Evolutionary conservation across 2,113 vertebrate genomes (phyloP).

Genomic region (Malurus alboscapulatus): DNA sequence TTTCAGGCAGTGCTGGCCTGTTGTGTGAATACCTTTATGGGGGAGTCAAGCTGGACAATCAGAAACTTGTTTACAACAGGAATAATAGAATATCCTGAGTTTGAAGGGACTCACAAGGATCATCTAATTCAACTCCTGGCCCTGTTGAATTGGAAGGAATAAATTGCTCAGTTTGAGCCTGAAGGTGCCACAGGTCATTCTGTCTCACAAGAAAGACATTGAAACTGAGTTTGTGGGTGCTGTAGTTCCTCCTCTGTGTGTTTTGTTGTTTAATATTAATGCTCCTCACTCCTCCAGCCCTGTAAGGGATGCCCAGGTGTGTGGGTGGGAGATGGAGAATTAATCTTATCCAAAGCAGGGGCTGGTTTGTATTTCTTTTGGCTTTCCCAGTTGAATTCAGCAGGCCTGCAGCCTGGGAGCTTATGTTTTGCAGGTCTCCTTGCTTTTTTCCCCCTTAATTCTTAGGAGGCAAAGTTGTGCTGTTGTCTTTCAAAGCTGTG

Average conservation of each 20-base stretch:
- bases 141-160: not conserved
- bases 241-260: not conserved
- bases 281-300: not conserved
- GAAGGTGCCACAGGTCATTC: not conserved
- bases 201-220: accelerated
- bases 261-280: not conserved
- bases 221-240: not conserved
- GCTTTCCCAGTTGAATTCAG: not conserved
- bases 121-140: accelerated
- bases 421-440: not conserved
- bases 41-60: accelerated
- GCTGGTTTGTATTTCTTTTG: accelerated
- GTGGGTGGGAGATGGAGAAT: not conserved
- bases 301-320: not conserved
- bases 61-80: not conserved
- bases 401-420: not conserved
- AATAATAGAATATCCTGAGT: not conserved
- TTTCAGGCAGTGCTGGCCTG: not conserved
- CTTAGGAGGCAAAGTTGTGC: not conserved
- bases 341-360: not conserved
- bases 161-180: not conserved
- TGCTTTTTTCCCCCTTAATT: not conserved
- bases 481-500: not conserved
- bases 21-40: not conserved
- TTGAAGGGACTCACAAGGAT: not conserved